phyloP scores from a whole-genome alignment of 2,113 vertebrate species.

The Ammospiza caudacuta region DNA sequence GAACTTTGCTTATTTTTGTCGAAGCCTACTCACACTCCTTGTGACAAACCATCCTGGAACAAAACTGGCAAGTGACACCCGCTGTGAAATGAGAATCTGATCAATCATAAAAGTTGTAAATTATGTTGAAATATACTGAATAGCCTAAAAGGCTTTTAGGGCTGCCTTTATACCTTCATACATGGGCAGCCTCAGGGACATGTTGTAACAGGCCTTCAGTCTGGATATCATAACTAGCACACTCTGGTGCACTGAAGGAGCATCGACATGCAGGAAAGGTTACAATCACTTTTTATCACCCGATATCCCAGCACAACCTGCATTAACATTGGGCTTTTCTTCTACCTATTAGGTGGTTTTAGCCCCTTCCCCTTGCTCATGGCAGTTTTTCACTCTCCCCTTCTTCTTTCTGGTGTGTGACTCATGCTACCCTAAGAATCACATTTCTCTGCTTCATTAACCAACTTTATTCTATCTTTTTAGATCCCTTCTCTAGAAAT shows the following conservation, averaged over 20 bases:
- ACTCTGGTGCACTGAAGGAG: neutral
- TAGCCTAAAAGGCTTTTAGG: neutral
- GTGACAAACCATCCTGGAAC: neutral
- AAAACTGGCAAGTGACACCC: neutral
- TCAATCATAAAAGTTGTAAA: neutral
- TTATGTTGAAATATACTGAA: neutral
- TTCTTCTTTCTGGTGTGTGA: neutral
- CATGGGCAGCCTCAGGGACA: neutral
- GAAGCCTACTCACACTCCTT: neutral
- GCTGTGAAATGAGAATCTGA: neutral
- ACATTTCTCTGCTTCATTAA: conserved; percentile 9
- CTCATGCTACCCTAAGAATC: neutral
- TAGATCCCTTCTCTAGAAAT: neutral
- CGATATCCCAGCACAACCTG: neutral
- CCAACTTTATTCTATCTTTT: neutral
- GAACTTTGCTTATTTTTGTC: neutral
- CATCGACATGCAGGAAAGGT: neutral
- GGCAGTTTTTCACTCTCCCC: neutral
- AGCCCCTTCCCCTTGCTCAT: neutral
- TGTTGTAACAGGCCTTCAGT: neutral
- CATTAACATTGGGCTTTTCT: neutral
- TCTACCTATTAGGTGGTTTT: neutral
- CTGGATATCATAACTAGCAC: neutral
- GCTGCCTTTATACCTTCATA: neutral
- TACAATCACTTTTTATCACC: neutral